phyloP scores from a whole-genome alignment of 2,113 vertebrate genomes.

The Phalacrocorax brasilianus region DNA sequence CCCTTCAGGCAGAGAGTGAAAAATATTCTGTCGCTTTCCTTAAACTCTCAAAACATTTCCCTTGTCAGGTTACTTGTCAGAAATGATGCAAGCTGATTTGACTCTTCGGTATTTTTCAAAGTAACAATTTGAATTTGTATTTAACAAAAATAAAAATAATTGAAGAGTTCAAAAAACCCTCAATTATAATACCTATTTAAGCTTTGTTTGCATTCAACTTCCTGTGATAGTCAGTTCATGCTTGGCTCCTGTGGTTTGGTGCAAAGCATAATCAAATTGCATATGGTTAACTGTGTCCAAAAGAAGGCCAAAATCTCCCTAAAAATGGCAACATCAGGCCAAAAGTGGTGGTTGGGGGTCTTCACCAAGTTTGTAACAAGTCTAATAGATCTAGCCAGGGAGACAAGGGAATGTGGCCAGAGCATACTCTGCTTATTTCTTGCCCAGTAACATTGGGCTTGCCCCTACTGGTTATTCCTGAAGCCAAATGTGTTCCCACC shows the following conservation, averaged over 20 bases:
- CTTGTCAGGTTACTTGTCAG: background rate
- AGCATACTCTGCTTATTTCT: background rate
- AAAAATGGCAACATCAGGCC: background rate
- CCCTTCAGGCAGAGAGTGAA: background rate
- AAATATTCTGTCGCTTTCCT: background rate
- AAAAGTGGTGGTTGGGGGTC: background rate
- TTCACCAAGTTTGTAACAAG: background rate
- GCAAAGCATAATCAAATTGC: background rate
- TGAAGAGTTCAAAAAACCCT: background rate
- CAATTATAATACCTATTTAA: background rate
- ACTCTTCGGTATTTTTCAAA: background rate
- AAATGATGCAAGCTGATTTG: background rate
- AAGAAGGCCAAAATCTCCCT: background rate
- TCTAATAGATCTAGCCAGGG: background rate
- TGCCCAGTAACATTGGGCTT: background rate
- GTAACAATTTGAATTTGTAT: background rate
- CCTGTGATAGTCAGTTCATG: background rate
- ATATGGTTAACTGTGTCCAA: background rate
- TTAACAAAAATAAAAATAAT: background rate
- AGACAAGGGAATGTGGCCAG: background rate
- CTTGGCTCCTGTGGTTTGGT: background rate
- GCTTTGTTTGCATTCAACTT: background rate
- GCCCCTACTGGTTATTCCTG: background rate
- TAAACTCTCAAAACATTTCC: background rate
- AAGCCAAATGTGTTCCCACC: background rate